phyloP scores from a whole-genome alignment of 2,888 invertebrate genomes.

The Dinocampus coccinellae region DNA sequence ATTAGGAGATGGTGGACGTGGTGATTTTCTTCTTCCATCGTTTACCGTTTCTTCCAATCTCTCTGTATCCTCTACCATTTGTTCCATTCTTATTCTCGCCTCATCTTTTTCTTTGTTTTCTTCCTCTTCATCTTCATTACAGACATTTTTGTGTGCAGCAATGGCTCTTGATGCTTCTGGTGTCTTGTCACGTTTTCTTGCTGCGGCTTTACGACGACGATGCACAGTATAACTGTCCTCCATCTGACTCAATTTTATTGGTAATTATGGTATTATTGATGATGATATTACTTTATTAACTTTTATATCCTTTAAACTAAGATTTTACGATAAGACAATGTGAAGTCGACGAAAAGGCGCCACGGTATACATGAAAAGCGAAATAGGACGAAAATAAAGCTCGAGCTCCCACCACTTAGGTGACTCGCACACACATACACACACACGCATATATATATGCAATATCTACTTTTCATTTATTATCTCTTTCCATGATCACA shows the following conservation, averaged over 20 bases:
- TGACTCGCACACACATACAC: slow-evolving; percentile 9
- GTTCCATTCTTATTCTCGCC: slow-evolving; percentile 58
- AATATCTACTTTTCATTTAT: not conserved
- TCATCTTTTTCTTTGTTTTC: slow-evolving; percentile 59
- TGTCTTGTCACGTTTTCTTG: slow-evolving; percentile 62
- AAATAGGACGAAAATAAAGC: slow-evolving; percentile 62
- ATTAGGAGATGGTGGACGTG: slow-evolving; percentile 1
- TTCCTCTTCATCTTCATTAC: slow-evolving; percentile 41
- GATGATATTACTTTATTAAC: not conserved
- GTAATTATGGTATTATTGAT: not conserved
- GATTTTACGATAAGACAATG: slow-evolving; percentile 10
- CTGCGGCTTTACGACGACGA: slow-evolving; percentile 62
- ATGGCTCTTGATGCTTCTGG: slow-evolving; percentile 55
- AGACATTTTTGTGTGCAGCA: slow-evolving; percentile 31
- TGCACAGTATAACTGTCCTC: slow-evolving; percentile 67
- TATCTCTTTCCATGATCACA: not conserved
- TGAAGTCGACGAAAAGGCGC: slow-evolving; percentile 13
- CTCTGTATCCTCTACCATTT: slow-evolving; percentile 65
- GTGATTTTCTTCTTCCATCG: slow-evolving; percentile 29
- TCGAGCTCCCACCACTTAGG: slow-evolving; percentile 59
- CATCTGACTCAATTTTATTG: slow-evolving; percentile 48
- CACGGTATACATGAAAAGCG: slow-evolving; percentile 7
- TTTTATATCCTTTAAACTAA: not conserved
- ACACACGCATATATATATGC: not conserved
- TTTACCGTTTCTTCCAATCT: slow-evolving; percentile 43